Base-by-base conservation (phyloP, 2,888 invertebrate genomes). In the Tineola bisselliella region DNA sequence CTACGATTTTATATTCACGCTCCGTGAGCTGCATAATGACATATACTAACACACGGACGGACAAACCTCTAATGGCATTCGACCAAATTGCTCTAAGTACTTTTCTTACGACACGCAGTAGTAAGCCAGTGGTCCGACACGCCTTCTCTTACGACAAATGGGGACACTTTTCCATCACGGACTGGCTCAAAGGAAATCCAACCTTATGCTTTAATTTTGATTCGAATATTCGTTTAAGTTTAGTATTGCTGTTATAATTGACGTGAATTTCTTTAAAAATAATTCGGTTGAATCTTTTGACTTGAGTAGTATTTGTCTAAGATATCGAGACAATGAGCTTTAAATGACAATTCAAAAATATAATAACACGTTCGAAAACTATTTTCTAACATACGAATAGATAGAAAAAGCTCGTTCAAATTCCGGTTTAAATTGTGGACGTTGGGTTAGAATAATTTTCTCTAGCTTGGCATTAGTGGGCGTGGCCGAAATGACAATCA, bases 401-500 rank as follows among this genome's bases (percentile, higher is more conserved):
- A 19, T 58, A 15, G 30, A 33, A 58, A 58, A 19, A 58, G 33
- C 33, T 17, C 33, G 15, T 58, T 33, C 33, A 33, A 25, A 58
- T 58, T 31, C 58, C 58, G 58, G 33, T n/a, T 58, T 58, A 33
- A 13, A 56, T 56, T 56, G 56, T 30, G 25, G 56, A 56, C 56
- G 30, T 25, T 25, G 25, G 25, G 25, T 25, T 25, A 25, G 25
- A 25, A 25, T 56, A 56, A 13, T 19, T 30, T 58, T 58, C 30
- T 33, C 58, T 58, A 33, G 8, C 33, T 17, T 15, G 33, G 31
- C 18, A 5, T 25, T 6, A 43, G 44, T n/a, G 48, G 86, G 86
- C 82, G 84, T 69, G 73, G 75, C 72, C 30, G 77, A 77, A 79
- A 81, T 83, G 86, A 87, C 86, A 87, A 84, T 84, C 86, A 86